Conservation (phyloP, 2,888 invertebrate genomes). For the Diploptera punctata region DNA sequence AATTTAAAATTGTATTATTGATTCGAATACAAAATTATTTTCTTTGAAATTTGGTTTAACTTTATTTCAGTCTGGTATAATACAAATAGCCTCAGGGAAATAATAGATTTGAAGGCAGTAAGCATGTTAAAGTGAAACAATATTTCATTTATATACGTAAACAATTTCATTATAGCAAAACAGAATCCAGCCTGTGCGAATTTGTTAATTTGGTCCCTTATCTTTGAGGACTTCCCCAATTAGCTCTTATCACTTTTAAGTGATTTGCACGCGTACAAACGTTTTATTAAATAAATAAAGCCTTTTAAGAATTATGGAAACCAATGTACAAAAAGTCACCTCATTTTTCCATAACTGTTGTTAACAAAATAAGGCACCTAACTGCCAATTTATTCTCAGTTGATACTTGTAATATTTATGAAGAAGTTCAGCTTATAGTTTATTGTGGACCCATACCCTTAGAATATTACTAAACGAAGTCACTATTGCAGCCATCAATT, state of each 20-base stretch:
- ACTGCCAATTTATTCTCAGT: slow-evolving; percentile 5
- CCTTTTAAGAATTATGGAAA: slow-evolving; percentile 20
- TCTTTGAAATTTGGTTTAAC: too few relatives aligned
- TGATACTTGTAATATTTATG: background rate
- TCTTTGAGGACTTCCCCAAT: background rate
- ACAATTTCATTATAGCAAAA: too few relatives aligned
- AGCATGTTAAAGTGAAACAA: too few relatives aligned
- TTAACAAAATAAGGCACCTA: slow-evolving; percentile 2
- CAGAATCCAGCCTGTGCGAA: too few relatives aligned
- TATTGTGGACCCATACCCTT: background rate
- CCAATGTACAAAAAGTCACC: slow-evolving; percentile 35
- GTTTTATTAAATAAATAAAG: background rate
- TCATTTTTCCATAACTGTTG: slow-evolving; percentile 29
- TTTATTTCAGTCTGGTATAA: too few relatives aligned
- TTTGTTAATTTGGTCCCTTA: too few relatives aligned
- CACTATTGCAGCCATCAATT: slow-evolving; percentile 9
- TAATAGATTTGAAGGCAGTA: background rate
- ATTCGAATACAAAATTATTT: too few relatives aligned
- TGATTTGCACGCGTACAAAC: background rate
- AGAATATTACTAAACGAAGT: background rate
- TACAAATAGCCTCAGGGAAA: background rate
- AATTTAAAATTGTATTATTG: too few relatives aligned
- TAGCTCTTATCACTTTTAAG: background rate
- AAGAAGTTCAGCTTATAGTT: background rate
- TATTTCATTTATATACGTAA: too few relatives aligned